Base-by-base conservation (phyloP, 2,113 vertebrate species). In the Pelmatolapia mariae region DNA sequence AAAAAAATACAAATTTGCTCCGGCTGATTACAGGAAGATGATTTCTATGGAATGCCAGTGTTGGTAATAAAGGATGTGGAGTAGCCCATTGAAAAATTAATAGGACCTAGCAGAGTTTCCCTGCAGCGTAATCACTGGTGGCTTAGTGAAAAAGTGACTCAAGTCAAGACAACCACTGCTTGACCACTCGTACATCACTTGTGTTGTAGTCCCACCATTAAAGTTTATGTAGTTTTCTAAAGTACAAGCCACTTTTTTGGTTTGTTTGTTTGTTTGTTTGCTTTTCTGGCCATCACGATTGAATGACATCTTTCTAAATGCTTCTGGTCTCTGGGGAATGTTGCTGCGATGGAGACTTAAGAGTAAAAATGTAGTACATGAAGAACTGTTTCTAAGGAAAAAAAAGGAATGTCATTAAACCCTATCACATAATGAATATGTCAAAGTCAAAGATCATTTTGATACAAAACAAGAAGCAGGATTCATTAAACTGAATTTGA, bases 401-500 rank as follows among this genome's bases (percentile, higher is more conserved):
- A 36, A 59, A 81, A 26, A 29, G 16, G 11, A 45, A 61, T 53
- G 53, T 59, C 71, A 79, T 52, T 47, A 80, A 85, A 31, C 19
- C 53, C 40, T 29, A 53, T 22, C 73, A 29, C 31, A 83, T 50
- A 13, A 78, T 33, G 73, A 78, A 78, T n/a, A 78, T n/a, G 73
- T 52, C 54, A 63, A 59, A 36, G 36, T 71, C 63, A 52, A 57
- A 85, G 22, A 61, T 43, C 0, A 59, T 63, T 63, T 63, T 54
- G 81, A 89, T 53, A 43, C 10, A 31, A 73, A 84, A 81, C 63
- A 59, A 73, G 53, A 54, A 81, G 59, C 53, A n/a, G 53, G 82
- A 76, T 59, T 56, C 68, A 86, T 5, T 81, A 36, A 79, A 87
- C 3, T 53, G 80, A 7, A 87, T 82, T 90, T 73, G 80, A 82